Conservation (phyloP, 2,797 vertebrate species). For the Astyanax mexicanus region DNA sequence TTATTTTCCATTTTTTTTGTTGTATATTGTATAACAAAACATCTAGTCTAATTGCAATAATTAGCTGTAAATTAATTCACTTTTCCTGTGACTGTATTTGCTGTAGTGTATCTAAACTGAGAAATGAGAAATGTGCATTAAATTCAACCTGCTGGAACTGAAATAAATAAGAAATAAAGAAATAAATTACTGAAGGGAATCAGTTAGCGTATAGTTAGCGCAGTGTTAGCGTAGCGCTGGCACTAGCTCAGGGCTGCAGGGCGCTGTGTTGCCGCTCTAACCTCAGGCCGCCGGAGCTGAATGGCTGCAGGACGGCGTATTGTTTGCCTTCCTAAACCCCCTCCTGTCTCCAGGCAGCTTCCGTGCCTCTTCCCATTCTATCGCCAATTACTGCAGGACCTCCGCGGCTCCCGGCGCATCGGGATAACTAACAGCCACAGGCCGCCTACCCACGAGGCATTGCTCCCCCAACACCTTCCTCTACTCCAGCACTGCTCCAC, state of each 20-base stretch:
- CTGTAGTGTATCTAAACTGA: no score
- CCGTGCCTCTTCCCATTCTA: slow-evolving; percentile 68
- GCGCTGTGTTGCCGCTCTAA: slow-evolving; percentile 46
- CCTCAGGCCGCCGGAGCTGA: slow-evolving; percentile 46
- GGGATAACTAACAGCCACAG: slow-evolving; percentile 77
- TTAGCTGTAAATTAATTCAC: no score
- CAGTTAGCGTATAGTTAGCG: no score
- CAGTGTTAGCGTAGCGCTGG: slow-evolving; percentile 34
- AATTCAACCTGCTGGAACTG: not conserved
- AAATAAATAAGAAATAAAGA: not conserved
- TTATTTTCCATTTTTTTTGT: no score
- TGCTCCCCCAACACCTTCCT: slow-evolving; percentile 51
- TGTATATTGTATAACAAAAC: no score
- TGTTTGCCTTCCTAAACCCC: slow-evolving; percentile 69
- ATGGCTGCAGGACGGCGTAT: slow-evolving; percentile 59
- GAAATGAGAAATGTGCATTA: no score
- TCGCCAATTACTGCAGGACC: slow-evolving; percentile 70
- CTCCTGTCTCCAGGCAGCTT: slow-evolving; percentile 69
- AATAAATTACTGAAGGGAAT: slow-evolving; percentile 27
- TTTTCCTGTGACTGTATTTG: no score
- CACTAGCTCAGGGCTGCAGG: slow-evolving; percentile 48
- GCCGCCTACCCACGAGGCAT: slow-evolving; percentile 64
- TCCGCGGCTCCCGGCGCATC: slow-evolving; percentile 74
- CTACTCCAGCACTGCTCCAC: slow-evolving; percentile 40
- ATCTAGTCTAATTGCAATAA: no score